These are phyloP conservation scores for Odontocolon sp. DNA, from an alignment of 2,888 invertebrate species.

Conservation along the genomic window DNA sequence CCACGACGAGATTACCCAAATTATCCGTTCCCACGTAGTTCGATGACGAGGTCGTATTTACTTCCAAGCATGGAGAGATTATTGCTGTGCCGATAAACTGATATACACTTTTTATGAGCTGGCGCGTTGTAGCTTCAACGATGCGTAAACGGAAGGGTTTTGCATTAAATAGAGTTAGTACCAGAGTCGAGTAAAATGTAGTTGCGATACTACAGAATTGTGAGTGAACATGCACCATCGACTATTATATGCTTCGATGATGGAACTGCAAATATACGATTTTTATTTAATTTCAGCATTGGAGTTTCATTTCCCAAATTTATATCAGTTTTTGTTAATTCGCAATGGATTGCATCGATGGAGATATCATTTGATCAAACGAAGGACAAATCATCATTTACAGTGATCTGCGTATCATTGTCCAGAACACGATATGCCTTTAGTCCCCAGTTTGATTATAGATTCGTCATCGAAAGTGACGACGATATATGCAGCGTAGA, in stretches of 20 bases:
- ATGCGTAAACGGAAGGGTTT: background rate
- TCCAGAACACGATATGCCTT: no score
- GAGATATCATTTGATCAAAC: constrained; percentile 10
- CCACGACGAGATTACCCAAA: constrained; percentile 56
- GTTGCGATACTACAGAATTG: constrained; percentile 14
- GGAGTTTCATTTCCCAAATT: no score
- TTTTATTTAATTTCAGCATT: no score
- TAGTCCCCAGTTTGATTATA: constrained; percentile 22
- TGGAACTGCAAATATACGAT: no score
- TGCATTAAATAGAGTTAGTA: constrained; percentile 46
- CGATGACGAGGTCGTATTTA: constrained; percentile 39
- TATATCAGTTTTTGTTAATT: no score
- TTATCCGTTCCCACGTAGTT: constrained; percentile 57
- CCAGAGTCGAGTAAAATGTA: constrained; percentile 26
- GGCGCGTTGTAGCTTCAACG: background rate
- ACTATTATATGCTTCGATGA: no score
- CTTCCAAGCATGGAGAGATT: constrained; percentile 26
- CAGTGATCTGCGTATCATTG: no score
- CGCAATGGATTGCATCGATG: background rate
- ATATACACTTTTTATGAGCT: constrained; percentile 40
- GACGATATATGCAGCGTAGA: background rate
- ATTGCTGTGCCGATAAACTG: constrained; percentile 44
- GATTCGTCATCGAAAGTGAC: constrained; percentile 36
- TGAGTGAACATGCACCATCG: no score
- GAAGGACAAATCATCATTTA: no score